Evolutionary conservation across 1,140 invertebrate genomes (phyloP), one percentile per base, ranked within the genome.

Genomic region (Chelonus insularis): DNA sequence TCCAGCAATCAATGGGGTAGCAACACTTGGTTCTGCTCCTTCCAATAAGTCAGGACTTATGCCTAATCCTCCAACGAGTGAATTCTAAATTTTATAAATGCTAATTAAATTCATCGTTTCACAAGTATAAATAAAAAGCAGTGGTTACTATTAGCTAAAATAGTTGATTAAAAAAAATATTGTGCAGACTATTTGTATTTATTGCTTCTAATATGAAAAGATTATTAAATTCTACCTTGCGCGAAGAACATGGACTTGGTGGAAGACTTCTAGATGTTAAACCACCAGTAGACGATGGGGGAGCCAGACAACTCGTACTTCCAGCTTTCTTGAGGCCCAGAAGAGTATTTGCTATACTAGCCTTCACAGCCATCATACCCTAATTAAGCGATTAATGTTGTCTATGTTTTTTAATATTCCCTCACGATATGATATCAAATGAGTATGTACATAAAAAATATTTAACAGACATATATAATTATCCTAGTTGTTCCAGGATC

Each of bases 181-280:
- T n/a, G n/a, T n/a, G n/a, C n/a, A n/a, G n/a, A n/a, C n/a, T n/a
- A n/a, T n/a, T n/a, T n/a, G n/a, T n/a, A n/a, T n/a, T n/a, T n/a
- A n/a, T n/a, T n/a, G n/a, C n/a, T n/a, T n/a, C n/a, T n/a, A n/a
- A n/a, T n/a, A n/a, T n/a, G n/a, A n/a, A n/a, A n/a, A n/a, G n/a
- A n/a, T n/a, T n/a, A n/a, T n/a, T n/a, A n/a, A n/a, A n/a, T n/a
- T n/a, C n/a, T n/a, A 85, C 85, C 83, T 86, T 86, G 71, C 85
- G 80, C 65, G 82, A 83, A 69, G 86, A 84, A 69, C 90, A 91
- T 72, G 90, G 90, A 67, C 90, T 91, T 60, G 88, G 90, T 60
- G 91, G 91, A 68, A 93, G 82, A 74, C 90, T 91, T 74, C 87
- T 83, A 54, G 89, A 89, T 70, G 80, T 78, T 68, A 78, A 72